Percentiles rank a stretch among this genome's conserved stretches.
Conservation (phyloP, 2,888 invertebrate species). For the Nomada hirtipes region DNA sequence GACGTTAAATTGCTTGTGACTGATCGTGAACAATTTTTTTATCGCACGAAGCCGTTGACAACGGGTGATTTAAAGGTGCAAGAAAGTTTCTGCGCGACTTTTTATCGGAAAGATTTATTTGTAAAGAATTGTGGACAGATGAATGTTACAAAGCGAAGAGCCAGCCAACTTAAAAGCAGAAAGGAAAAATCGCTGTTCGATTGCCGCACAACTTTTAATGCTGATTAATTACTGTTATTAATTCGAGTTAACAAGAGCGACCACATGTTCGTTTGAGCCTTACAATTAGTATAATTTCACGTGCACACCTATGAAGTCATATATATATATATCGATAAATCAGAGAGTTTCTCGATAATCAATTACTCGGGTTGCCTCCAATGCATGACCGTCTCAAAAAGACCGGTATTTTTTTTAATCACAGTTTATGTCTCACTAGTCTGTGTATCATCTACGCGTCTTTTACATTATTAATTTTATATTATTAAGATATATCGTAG, state of each 20-base stretch:
- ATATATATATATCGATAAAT: not conserved
- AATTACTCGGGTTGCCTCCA: not conserved
- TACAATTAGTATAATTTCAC: conserved; percentile 27
- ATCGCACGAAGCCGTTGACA: not conserved
- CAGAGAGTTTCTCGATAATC: conserved; percentile 13
- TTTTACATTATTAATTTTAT: not conserved
- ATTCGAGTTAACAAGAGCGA: conserved; percentile 1
- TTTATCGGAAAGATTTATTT: not conserved
- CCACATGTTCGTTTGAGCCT: not conserved
- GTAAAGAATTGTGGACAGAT: not conserved
- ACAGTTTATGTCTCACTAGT: not conserved
- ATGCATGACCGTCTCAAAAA: not conserved
- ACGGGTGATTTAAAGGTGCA: not conserved
- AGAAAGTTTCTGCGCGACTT: not conserved
- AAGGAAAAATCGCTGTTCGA: not conserved
- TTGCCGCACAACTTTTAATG: conserved; percentile 17
- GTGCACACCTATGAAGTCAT: not conserved
- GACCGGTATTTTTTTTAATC: not conserved
- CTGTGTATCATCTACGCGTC: not conserved
- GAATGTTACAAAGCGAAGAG: not conserved
- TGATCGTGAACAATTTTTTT: not conserved
- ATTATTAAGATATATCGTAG: conserved; percentile 4
- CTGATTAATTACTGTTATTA: conserved; percentile 42
- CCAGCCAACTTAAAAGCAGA: not conserved
- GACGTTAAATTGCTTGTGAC: not conserved